These are phyloP conservation scores for Diadromus collaris DNA, from an alignment of 2,888 invertebrate species.

Conservation along the genomic window DNA sequence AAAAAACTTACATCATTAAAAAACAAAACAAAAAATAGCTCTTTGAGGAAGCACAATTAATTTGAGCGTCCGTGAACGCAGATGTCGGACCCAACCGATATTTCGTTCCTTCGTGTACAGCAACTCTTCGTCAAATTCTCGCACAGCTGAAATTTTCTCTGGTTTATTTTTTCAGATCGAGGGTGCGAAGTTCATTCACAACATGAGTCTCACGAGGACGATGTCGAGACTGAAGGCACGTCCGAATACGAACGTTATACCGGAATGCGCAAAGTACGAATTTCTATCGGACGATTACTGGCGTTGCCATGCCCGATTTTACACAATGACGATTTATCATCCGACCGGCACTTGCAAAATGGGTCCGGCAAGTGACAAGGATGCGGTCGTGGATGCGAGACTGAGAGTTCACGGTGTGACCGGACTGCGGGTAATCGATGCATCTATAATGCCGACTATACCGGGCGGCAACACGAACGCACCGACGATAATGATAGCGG, in stretches of 20 bases:
- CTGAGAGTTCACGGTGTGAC: slow-evolving; percentile 86
- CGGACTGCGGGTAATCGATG: slow-evolving; percentile 89
- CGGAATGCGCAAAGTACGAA: slow-evolving; percentile 84
- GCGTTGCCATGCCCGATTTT: slow-evolving; percentile 88
- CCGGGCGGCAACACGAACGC: slow-evolving; percentile 91
- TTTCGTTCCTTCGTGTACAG: not conserved
- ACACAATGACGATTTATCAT: slow-evolving; percentile 91
- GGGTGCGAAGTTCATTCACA: slow-evolving; percentile 87
- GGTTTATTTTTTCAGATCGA: slow-evolving; percentile 83
- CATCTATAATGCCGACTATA: slow-evolving; percentile 91
- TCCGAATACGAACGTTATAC: slow-evolving; percentile 85
- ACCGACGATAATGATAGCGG: slow-evolving; percentile 92
- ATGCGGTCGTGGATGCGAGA: slow-evolving; percentile 88
- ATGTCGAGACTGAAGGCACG: slow-evolving; percentile 84
- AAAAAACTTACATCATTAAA: no score
- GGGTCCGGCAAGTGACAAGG: slow-evolving; percentile 84
- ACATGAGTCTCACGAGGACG: slow-evolving; percentile 83
- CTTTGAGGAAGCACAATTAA: no score
- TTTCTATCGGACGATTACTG: slow-evolving; percentile 89
- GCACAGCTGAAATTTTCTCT: slow-evolving; percentile 24
- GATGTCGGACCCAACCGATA: no score
- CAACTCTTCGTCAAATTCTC: slow-evolving; percentile 44
- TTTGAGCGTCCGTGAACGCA: no score
- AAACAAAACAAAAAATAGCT: no score
- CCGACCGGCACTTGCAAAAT: slow-evolving; percentile 92